A percentile compares a stretch with the other conserved stretches of the same genome.
These are phyloP conservation scores for Allophyes oxyacanthae DNA, from an alignment of 2,888 invertebrate genomes.

Conservation along the genomic window DNA sequence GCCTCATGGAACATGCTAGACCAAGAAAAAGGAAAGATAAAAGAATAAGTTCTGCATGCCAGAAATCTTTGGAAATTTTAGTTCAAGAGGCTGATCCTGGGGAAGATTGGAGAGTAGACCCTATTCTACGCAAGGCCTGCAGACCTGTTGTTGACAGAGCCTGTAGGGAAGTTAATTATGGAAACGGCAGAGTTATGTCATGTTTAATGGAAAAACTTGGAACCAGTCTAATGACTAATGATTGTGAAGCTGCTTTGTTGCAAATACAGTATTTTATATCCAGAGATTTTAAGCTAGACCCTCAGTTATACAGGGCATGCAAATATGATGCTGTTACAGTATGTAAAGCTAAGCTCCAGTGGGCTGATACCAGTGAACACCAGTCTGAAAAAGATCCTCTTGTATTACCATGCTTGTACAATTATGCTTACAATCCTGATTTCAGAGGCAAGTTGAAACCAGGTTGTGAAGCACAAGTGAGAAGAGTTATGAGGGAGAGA, in stretches of 20 bases:
- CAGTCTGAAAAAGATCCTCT: slow-evolving; percentile 95
- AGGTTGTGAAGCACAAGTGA: slow-evolving; percentile 93
- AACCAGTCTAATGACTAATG: slow-evolving; percentile 94
- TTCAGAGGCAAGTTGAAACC: slow-evolving; percentile 87
- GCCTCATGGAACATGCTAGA: slow-evolving; percentile 96
- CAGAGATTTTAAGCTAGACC: slow-evolving; percentile 97
- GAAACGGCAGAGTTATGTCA: slow-evolving; percentile 95
- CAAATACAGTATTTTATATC: slow-evolving; percentile 99
- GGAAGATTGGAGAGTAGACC: slow-evolving; percentile 98
- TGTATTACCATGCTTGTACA: slow-evolving; percentile 97
- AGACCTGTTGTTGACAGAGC: slow-evolving; percentile 94
- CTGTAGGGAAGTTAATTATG: slow-evolving; percentile 92
- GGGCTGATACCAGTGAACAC: slow-evolving; percentile 91
- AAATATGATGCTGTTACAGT: slow-evolving; percentile 95
- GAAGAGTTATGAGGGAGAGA: slow-evolving; percentile 97
- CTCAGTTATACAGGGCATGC: slow-evolving; percentile 96
- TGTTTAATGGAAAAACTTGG: slow-evolving; percentile 98
- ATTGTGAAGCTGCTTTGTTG: slow-evolving; percentile 97
- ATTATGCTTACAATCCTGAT: slow-evolving; percentile 90
- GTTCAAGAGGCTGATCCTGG: slow-evolving; percentile 97
- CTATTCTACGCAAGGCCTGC: slow-evolving; percentile 95
- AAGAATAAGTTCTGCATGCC: slow-evolving; percentile 92
- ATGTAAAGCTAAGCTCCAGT: slow-evolving; percentile 94
- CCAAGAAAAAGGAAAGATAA: slow-evolving; percentile 90
- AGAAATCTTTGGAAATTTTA: slow-evolving; percentile 93